Evolutionary conservation across 2,797 vertebrate species (phyloP).

Genomic region (Melanotaenia boesemani): DNA sequence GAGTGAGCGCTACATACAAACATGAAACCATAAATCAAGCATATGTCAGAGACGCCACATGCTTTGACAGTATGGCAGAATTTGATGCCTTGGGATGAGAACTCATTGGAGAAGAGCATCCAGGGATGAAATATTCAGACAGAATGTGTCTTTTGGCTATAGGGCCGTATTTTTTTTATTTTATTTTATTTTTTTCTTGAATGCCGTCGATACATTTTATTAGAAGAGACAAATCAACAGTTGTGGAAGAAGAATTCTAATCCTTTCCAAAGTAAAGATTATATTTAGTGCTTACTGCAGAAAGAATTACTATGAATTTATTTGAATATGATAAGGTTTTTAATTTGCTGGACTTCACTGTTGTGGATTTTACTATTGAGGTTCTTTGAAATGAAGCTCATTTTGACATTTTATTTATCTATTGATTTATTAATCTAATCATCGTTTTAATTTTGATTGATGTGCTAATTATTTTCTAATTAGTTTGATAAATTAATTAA

Average conservation of each 20-base stretch:
- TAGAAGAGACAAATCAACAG: background rate
- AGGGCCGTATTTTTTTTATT: background rate
- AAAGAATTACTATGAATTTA: background rate
- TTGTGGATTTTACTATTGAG: too few species aligned
- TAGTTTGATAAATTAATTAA: too few species aligned
- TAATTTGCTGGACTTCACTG: too few species aligned
- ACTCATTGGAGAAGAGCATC: background rate
- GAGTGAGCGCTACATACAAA: background rate
- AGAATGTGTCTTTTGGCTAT: background rate
- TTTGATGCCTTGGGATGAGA: background rate
- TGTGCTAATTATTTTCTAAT: too few species aligned
- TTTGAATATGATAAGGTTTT: too few species aligned
- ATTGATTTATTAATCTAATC: too few species aligned
- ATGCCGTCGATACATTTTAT: background rate
- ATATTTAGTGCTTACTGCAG: background rate
- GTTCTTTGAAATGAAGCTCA: too few species aligned
- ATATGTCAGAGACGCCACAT: background rate
- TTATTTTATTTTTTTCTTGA: background rate
- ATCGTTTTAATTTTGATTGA: too few species aligned
- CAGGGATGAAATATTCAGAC: background rate
- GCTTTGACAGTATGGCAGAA: background rate
- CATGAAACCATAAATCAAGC: slow-evolving; percentile 1
- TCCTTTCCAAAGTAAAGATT: background rate
- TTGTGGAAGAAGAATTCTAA: background rate
- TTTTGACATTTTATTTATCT: too few species aligned